A percentile compares a stretch with the other conserved stretches of the same genome.
Evolutionary conservation across 2,888 invertebrate species (phyloP).

Genomic region (Chloromyia formosa): DNA sequence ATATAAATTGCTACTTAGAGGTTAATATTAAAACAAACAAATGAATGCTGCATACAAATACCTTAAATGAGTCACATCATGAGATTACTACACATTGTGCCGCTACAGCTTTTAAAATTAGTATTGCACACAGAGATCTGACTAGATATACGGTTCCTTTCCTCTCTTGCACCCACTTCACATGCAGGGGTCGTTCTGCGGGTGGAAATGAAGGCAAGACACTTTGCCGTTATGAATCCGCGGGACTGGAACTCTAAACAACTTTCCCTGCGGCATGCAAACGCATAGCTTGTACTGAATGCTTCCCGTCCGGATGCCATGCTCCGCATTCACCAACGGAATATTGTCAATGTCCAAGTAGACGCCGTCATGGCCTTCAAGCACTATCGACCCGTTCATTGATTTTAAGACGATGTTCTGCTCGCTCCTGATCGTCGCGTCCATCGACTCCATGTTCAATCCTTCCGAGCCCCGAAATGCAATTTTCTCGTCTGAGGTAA

Average conservation of each 20-base stretch:
- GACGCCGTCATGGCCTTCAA: conserved; percentile 76
- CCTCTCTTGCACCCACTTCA: conserved; percentile 17
- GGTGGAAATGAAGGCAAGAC: conserved; percentile 60
- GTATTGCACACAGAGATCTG: conserved; percentile 5
- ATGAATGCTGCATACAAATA: too few species aligned
- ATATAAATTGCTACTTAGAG: too few species aligned
- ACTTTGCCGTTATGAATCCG: conserved; percentile 62
- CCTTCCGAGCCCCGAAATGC: conserved; percentile 84
- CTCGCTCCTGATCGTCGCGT: conserved; percentile 79
- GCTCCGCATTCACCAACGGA: conserved; percentile 70
- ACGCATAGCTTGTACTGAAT: conserved; percentile 87
- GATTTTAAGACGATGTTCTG: conserved; percentile 81
- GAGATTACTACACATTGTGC: too few species aligned
- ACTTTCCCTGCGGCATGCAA: conserved; percentile 87
- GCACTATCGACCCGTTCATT: conserved; percentile 76
- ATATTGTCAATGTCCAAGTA: conserved; percentile 76
- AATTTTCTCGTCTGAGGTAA: conserved; percentile 74
- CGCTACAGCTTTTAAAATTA: background rate
- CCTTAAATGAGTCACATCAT: too few species aligned
- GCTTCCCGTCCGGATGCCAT: conserved; percentile 62
- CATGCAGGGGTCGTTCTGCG: conserved; percentile 60
- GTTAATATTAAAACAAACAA: too few species aligned
- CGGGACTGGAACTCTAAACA: conserved; percentile 80
- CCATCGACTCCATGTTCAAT: conserved; percentile 75
- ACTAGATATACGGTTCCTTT: conserved; percentile 4